A percentile compares a stretch with the other conserved stretches of the same genome.
These are phyloP conservation scores for Lutjanus erythropterus DNA, from an alignment of 2,113 vertebrate species.

Conservation along the genomic window DNA sequence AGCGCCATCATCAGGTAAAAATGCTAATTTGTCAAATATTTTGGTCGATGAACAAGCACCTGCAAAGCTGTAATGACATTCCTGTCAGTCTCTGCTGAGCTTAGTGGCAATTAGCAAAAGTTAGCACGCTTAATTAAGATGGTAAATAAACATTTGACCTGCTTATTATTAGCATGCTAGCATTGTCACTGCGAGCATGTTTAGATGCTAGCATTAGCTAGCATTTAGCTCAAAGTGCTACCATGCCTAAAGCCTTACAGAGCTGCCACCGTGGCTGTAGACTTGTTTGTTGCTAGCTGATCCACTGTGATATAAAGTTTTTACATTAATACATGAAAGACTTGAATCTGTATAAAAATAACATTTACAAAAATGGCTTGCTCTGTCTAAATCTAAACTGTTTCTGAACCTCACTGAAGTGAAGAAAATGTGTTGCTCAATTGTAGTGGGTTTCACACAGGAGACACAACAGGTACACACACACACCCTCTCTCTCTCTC, in stretches of 20 bases:
- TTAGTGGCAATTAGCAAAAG: not conserved
- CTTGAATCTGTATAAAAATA: not conserved
- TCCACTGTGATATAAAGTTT: not conserved
- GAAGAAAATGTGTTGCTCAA: not conserved
- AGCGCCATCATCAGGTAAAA: no score
- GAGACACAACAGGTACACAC: slow-evolving; percentile 5
- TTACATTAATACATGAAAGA: not conserved
- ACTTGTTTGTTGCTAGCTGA: not conserved
- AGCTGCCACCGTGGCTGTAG: not conserved
- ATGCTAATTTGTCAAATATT: no score
- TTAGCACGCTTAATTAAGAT: not conserved
- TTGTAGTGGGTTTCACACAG: not conserved
- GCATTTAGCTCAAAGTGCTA: not conserved
- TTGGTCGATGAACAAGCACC: not conserved
- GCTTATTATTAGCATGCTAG: not conserved
- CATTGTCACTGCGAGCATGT: not conserved
- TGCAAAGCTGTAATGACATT: not conserved
- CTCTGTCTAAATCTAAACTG: not conserved
- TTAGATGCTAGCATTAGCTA: not conserved
- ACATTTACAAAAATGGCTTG: not conserved
- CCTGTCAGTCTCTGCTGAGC: not conserved
- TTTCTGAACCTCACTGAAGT: not conserved
- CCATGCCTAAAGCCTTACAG: not conserved
- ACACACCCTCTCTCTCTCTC: no score
- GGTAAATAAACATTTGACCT: not conserved